Evolutionary conservation across 2,888 invertebrate species (phyloP).

Genomic region (Hypercompe scribonia): DNA sequence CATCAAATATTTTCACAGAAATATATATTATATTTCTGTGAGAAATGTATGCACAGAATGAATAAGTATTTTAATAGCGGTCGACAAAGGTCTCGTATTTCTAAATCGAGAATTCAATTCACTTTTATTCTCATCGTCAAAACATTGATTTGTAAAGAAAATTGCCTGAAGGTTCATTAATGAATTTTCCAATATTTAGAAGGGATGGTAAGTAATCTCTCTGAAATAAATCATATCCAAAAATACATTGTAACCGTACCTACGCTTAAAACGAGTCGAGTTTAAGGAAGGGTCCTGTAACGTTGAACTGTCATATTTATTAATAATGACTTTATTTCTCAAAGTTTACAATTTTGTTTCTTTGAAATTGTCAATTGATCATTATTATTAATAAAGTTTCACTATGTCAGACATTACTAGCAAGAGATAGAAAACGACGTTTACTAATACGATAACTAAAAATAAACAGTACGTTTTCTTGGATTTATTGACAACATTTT

Average conservation of each 20-base stretch:
- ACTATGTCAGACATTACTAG: too few species aligned
- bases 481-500: too few species aligned
- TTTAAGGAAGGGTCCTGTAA: not conserved
- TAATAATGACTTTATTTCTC: not conserved
- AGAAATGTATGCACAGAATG: not conserved
- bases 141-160: not conserved
- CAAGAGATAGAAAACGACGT: too few species aligned
- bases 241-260: not conserved
- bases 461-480: too few species aligned
- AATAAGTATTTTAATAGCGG: not conserved
- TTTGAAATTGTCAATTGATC: not conserved
- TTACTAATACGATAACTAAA: too few species aligned
- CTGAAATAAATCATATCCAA: not conserved
- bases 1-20: not conserved
- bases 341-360: not conserved
- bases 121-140: not conserved
- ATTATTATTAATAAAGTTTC: too few species aligned
- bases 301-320: not conserved
- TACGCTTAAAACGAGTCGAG: not conserved
- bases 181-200: slow-evolving; percentile 11
- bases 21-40: too few species aligned
- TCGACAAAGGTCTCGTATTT: not conserved
- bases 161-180: slow-evolving; percentile 16
- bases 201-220: slow-evolving; percentile 12
- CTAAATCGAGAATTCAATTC: not conserved